Conservation (phyloP, 2,888 invertebrate species). For the Tipula helvola region DNA sequence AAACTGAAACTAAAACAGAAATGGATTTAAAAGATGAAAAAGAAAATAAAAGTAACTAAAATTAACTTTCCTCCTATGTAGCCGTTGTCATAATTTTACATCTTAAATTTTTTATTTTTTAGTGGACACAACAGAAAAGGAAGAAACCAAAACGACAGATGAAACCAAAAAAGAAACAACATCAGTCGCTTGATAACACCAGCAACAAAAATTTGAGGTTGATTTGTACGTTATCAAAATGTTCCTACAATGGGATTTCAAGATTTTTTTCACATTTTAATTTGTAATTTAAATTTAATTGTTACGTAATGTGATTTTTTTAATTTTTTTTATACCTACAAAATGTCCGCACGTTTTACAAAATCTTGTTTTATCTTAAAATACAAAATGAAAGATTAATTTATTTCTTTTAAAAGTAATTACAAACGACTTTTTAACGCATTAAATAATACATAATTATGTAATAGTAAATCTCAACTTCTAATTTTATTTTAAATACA, state of each 20-base stretch:
- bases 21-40: conserved; percentile 44
- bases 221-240: not conserved
- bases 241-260: not conserved
- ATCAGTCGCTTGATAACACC: conserved; percentile 47
- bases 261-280: not conserved
- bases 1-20: conserved; percentile 26
- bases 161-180: conserved; percentile 54
- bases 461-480: not conserved
- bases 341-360: not conserved
- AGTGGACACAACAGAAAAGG: conserved; percentile 50
- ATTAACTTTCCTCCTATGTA: not conserved
- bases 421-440: not conserved
- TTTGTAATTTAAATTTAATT: not conserved
- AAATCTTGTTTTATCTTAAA: not conserved
- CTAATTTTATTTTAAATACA: not conserved
- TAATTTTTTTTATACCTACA: not conserved
- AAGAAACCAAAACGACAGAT: conserved; percentile 34
- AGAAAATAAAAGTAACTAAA: conserved; percentile 45
- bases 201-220: not conserved
- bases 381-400: too few species aligned
- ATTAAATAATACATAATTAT: too few species aligned
- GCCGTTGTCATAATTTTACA: conserved; percentile 15
- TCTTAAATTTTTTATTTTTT: conserved; percentile 21
- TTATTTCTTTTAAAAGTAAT: too few species aligned
- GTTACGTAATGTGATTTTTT: not conserved